Conservation (phyloP, 2,888 invertebrate species). For the Panorpa germanica region DNA sequence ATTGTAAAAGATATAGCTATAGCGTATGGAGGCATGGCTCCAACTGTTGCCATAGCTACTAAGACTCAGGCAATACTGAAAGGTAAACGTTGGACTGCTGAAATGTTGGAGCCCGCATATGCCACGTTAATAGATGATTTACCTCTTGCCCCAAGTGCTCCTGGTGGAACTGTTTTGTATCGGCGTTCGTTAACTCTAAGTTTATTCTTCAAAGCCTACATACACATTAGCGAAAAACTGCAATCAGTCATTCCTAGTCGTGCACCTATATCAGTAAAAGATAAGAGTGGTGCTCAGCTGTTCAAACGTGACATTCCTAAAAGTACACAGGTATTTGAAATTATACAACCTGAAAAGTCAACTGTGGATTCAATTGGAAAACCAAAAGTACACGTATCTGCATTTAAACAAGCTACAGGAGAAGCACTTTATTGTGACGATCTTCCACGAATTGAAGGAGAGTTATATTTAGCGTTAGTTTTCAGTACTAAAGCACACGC, state of each 20-base stretch:
- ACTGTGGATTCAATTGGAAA: slow-evolving; percentile 63
- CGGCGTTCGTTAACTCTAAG: slow-evolving; percentile 58
- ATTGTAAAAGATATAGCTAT: slow-evolving; percentile 42
- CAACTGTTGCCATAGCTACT: slow-evolving; percentile 56
- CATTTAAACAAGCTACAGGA: slow-evolving; percentile 74
- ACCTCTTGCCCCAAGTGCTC: slow-evolving; percentile 53
- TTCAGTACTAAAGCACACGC: slow-evolving; percentile 69
- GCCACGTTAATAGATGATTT: slow-evolving; percentile 51
- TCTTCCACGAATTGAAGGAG: slow-evolving; percentile 54
- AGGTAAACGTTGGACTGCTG: slow-evolving; percentile 42
- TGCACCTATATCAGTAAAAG: slow-evolving; percentile 17
- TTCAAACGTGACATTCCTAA: slow-evolving; percentile 20
- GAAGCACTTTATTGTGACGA: slow-evolving; percentile 89
- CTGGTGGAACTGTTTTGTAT: slow-evolving; percentile 71
- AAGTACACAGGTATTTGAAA: slow-evolving; percentile 26
- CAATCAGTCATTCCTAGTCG: slow-evolving; percentile 15
- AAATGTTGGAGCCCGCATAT: slow-evolving; percentile 38
- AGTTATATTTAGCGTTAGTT: slow-evolving; percentile 66
- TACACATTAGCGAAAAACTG: slow-evolving; percentile 34
- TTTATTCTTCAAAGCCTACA: slow-evolving; percentile 51
- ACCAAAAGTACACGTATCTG: slow-evolving; percentile 64
- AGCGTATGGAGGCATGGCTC: slow-evolving; percentile 90
- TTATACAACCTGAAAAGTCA: slow-evolving; percentile 32
- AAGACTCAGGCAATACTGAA: slow-evolving; percentile 38
- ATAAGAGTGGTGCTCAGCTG: slow-evolving; percentile 22